Evolutionary conservation across 2,113 vertebrate genomes (phyloP), one percentile per base, ranked within the genome.

Genomic region (Chelonoidis abingdonii): DNA sequence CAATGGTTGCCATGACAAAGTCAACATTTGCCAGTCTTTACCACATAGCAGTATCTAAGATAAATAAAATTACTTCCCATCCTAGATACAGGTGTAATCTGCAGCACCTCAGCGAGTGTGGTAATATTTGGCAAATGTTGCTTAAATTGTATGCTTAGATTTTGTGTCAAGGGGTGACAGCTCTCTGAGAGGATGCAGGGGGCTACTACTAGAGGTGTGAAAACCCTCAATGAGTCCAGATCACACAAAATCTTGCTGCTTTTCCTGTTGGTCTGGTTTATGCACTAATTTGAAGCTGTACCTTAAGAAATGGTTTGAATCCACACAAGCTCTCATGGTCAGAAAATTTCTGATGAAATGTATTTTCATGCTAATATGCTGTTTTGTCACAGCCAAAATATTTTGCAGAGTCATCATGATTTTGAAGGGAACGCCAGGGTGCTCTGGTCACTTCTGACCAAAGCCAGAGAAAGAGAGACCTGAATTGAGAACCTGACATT

Each of bases 161-260:
- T 9, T 27, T 80, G 10, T 10, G 24, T 1, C 0, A 29, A 85
- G 57, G 12, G 57, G 16, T 0, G 0, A 1, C 3, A 17, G 21
- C 5, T 88, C n/a, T 5, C 38, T 44, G 14, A 0, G 0, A n/a
- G 17, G 6, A 29, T 25, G 50, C 8, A 53, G 17, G 4, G 17
- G 59, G 19, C 12, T 50, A 10, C 8, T 1, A 2, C 25, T 53
- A 92, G 11, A 0, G 0, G 3, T 29, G 72, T 49, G 4, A 35
- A 80, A 80, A n/a, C 50, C 19, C 79, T 52, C 79, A 59, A 31
- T 59, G 27, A 31, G 12, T 50, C 79, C 50, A 79, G 8, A 6
- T 87, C 19, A 21, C 44, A 14, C 5, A 41, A 41, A 44, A 9
- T 21, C 52, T 83, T 57, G n/a, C 50, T 84, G 22, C 49, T 38